A percentile compares a stretch with the other conserved stretches of the same genome.
phyloP scores from a whole-genome alignment of 2,113 vertebrate species.

The Ramphastos sulfuratus region DNA sequence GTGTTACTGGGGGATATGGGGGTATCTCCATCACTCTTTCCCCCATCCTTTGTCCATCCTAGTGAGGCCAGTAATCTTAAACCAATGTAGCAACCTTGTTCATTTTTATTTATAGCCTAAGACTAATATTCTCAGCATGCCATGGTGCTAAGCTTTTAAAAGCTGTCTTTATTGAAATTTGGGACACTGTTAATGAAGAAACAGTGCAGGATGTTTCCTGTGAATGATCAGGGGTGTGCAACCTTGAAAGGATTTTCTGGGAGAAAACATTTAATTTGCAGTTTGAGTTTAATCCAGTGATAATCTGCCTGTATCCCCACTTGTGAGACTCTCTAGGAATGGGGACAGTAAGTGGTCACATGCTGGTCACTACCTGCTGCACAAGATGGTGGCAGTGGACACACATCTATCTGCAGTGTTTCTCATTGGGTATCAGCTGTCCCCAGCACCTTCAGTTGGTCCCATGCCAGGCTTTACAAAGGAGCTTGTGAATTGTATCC shows the following conservation, averaged over 20 bases:
- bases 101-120: neutral
- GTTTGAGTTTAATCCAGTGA: neutral
- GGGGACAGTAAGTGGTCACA: rapidly evolving
- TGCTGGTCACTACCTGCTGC: neutral
- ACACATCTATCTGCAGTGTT: neutral
- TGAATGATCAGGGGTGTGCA: neutral
- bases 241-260: neutral
- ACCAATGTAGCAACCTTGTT: too few species aligned
- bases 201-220: neutral
- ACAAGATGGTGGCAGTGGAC: too few species aligned
- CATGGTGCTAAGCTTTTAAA: neutral
- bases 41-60: too few species aligned
- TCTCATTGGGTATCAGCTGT: rapidly evolving
- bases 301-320: neutral
- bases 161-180: neutral
- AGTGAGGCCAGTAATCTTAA: too few species aligned
- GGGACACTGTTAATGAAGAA: neutral
- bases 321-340: neutral
- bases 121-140: neutral
- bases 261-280: neutral
- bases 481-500: neutral
- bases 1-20: too few species aligned
- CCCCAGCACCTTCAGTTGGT: neutral
- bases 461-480: neutral
- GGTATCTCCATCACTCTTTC: too few species aligned